Percentiles rank a stretch among this genome's conserved stretches.
Evolutionary conservation across 2,888 invertebrate genomes (phyloP).

Genomic region (Drosophila nigricruria): DNA sequence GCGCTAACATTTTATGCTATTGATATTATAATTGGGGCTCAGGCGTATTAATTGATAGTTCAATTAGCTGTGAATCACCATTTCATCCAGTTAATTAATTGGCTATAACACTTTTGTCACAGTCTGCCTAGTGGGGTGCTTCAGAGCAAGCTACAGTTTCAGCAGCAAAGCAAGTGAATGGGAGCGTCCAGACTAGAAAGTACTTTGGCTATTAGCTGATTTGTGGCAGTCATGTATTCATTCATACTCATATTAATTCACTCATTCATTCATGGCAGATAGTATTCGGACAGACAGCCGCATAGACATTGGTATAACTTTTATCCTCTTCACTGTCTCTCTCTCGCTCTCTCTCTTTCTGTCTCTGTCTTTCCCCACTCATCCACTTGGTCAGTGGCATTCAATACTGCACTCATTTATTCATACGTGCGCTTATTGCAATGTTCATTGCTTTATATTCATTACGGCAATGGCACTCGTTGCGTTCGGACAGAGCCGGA

Average conservation of each 20-base stretch:
- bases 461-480: slow-evolving; percentile 75
- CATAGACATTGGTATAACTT: slow-evolving; percentile 35
- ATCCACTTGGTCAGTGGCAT: slow-evolving; percentile 37
- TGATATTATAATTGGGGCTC: slow-evolving; percentile 59
- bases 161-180: background rate
- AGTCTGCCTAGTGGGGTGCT: slow-evolving; percentile 3
- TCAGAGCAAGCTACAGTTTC: slow-evolving; percentile 9
- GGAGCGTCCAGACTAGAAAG: slow-evolving; percentile 14
- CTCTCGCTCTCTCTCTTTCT: background rate
- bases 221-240: slow-evolving; percentile 37
- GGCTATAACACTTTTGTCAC: slow-evolving; percentile 31
- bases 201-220: slow-evolving; percentile 65
- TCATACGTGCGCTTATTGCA: slow-evolving; percentile 81
- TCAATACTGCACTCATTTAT: slow-evolving; percentile 76
- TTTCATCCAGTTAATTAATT: slow-evolving; percentile 36
- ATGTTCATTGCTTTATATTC: slow-evolving; percentile 80
- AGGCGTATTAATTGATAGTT: slow-evolving; percentile 63
- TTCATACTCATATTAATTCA: slow-evolving; percentile 25
- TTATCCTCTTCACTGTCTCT: background rate
- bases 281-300: slow-evolving; percentile 17
- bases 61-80: slow-evolving; percentile 55
- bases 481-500: slow-evolving; percentile 49
- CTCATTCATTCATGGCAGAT: slow-evolving; percentile 15
- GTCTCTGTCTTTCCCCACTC: background rate
- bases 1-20: slow-evolving; percentile 26